phyloP scores from a whole-genome alignment of 2,888 invertebrate genomes.

The Masnerella sp. region DNA sequence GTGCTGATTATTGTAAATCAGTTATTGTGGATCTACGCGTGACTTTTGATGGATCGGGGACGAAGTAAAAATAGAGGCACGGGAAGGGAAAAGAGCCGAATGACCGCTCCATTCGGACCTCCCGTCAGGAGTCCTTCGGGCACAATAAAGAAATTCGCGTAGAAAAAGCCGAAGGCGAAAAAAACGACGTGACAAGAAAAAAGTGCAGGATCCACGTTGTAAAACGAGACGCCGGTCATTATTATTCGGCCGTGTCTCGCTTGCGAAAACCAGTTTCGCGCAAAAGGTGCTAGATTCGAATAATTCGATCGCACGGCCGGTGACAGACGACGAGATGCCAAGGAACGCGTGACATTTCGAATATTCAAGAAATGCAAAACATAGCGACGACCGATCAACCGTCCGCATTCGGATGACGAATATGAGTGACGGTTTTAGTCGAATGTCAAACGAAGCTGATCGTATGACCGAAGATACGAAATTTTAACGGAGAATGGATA shows the following conservation, averaged over 20 bases:
- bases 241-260: conserved; percentile 59
- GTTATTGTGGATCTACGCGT: background rate
- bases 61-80: conserved; percentile 14
- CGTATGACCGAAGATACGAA: too few species aligned
- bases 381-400: conserved; percentile 4
- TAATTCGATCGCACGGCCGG: conserved; percentile 58
- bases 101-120: conserved; percentile 63
- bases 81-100: conserved; percentile 19
- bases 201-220: conserved; percentile 62
- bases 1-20: conserved; percentile 12
- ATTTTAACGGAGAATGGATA: too few species aligned
- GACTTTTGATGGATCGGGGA: conserved; percentile 42
- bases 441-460: too few species aligned
- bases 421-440: conserved; percentile 7
- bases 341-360: conserved; percentile 43
- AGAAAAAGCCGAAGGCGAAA: conserved; percentile 34
- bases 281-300: conserved; percentile 61
- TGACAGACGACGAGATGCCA: conserved; percentile 55
- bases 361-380: conserved; percentile 47
- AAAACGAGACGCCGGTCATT: conserved; percentile 65
- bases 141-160: conserved; percentile 62
- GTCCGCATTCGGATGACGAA: too few species aligned
- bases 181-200: conserved; percentile 33
- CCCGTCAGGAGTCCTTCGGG: conserved; percentile 68
- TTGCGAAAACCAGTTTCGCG: conserved; percentile 61